phyloP scores from a whole-genome alignment of 2,888 invertebrate species.

The Synergus laeviventris region DNA sequence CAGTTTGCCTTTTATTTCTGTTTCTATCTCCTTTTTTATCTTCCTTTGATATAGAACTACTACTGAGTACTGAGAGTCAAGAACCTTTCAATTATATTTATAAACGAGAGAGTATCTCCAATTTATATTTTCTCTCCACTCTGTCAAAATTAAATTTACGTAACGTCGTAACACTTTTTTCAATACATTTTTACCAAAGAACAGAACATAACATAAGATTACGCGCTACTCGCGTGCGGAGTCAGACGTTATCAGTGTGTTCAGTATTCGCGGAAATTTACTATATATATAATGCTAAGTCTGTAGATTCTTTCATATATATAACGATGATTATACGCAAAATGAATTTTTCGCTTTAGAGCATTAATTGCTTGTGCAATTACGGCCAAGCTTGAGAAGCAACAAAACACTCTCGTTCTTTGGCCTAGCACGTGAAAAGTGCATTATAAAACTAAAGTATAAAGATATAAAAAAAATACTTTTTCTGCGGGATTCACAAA shows the following conservation, averaged over 20 bases:
- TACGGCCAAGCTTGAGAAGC: constrained; percentile 43
- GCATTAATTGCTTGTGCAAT: constrained; percentile 54
- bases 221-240: not conserved
- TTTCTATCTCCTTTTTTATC: not conserved
- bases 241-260: not conserved
- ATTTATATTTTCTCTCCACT: not conserved
- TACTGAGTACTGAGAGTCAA: not conserved
- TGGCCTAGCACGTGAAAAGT: not conserved
- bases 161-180: not conserved
- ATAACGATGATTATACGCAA: not conserved
- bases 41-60: not conserved
- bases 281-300: not conserved
- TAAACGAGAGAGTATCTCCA: not conserved
- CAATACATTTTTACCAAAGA: not conserved
- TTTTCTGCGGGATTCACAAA: not conserved
- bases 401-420: constrained; percentile 8
- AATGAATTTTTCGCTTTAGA: not conserved
- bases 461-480: not conserved
- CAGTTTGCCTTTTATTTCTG: not conserved
- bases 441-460: not conserved
- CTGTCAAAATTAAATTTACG: not conserved
- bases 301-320: not conserved
- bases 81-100: not conserved
- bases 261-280: not conserved
- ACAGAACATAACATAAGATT: not conserved